phyloP scores from a whole-genome alignment of 1,140 invertebrate genomes.

The Aphelinus atriplicis region DNA sequence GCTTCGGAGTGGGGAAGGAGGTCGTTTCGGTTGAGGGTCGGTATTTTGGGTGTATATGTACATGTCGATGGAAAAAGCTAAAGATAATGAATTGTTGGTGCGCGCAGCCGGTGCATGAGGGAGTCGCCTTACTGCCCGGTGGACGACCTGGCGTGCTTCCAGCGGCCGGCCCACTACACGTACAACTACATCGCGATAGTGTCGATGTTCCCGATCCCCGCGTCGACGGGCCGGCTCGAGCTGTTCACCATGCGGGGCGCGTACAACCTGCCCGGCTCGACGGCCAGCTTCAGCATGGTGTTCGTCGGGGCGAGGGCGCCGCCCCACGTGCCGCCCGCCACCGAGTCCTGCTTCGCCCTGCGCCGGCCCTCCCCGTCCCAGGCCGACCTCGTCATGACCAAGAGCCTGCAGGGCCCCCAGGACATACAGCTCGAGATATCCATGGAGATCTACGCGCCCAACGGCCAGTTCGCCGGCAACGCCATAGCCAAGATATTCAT shows the following conservation, averaged over 20 bases:
- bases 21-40: no score
- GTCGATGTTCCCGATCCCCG: constrained; percentile 81
- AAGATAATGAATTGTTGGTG: no score
- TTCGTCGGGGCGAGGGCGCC: constrained; percentile 74
- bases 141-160: constrained; percentile 76
- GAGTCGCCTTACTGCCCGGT: constrained; percentile 73
- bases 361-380: constrained; percentile 69
- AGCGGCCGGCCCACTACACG: constrained; percentile 83
- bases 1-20: no score
- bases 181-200: constrained; percentile 93
- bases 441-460: constrained; percentile 81
- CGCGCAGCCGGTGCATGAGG: constrained; percentile 83
- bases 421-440: constrained; percentile 86
- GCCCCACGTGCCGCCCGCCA: constrained; percentile 69
- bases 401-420: constrained; percentile 83
- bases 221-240: constrained; percentile 72
- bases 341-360: constrained; percentile 75
- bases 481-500: constrained; percentile 87
- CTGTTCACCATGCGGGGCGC: constrained; percentile 90
- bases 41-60: not conserved
- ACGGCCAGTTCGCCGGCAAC: constrained; percentile 76
- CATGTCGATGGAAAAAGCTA: no score
- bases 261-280: constrained; percentile 70
- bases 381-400: constrained; percentile 78
- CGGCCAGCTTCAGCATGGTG: constrained; percentile 79